Percentiles rank a stretch among this genome's conserved stretches.
These are phyloP conservation scores for Pinna nobilis DNA, from an alignment of 1,140 invertebrate genomes.

Conservation along the genomic window DNA sequence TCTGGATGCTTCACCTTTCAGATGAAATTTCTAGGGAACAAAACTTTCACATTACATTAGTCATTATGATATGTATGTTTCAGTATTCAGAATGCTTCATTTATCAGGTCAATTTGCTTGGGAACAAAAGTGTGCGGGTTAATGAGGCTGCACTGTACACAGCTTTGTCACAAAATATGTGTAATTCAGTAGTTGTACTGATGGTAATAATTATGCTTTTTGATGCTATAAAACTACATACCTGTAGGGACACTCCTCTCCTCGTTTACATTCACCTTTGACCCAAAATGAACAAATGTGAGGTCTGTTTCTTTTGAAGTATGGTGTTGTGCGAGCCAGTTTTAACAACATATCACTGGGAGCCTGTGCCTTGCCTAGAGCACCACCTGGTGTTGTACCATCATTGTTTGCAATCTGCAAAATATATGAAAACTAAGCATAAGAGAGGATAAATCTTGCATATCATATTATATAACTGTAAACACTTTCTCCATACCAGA, in stretches of 20 bases:
- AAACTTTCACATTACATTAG: too few species aligned
- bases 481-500: too few species aligned
- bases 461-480: too few species aligned
- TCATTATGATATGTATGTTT: too few species aligned
- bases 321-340: slow-evolving; percentile 96
- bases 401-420: slow-evolving; percentile 75
- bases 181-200: too few species aligned
- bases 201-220: slow-evolving; percentile 8
- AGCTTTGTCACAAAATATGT: too few species aligned
- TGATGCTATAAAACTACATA: slow-evolving; percentile 38
- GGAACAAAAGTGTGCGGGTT: too few species aligned
- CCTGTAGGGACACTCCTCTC: slow-evolving; percentile 98
- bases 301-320: slow-evolving; percentile 98
- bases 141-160: too few species aligned
- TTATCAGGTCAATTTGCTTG: too few species aligned
- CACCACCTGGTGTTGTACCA: slow-evolving; percentile 75
- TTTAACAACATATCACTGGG: slow-evolving; percentile 91
- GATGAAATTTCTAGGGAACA: not conserved
- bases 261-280: slow-evolving; percentile 98
- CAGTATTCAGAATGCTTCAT: too few species aligned
- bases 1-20: not conserved
- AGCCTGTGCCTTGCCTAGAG: slow-evolving; percentile 76
- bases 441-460: too few species aligned
- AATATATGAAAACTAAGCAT: too few species aligned
- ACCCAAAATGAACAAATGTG: slow-evolving; percentile 99